Percentiles rank a stretch among this genome's conserved stretches.
These are phyloP conservation scores for Tenebrio molitor DNA, from an alignment of 1,140 invertebrate genomes.

Conservation along the genomic window DNA sequence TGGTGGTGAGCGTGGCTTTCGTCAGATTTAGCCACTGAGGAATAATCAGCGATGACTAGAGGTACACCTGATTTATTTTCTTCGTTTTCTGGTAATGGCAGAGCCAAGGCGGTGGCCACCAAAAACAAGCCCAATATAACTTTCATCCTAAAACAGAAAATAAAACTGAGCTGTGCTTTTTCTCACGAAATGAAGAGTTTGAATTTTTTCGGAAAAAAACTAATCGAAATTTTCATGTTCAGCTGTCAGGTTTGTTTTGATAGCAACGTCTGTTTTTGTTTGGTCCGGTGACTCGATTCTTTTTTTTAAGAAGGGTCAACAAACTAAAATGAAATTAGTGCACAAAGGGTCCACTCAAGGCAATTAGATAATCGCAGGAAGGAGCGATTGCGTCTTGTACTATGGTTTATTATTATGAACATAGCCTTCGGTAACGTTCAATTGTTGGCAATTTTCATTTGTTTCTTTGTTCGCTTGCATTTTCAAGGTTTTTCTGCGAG, in stretches of 20 bases:
- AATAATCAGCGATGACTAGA: constrained; percentile 65
- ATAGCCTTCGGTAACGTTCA: constrained; percentile 31
- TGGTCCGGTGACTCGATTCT: background rate
- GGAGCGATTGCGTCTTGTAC: constrained; percentile 43
- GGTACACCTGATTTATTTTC: constrained; percentile 61
- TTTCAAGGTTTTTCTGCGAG: constrained; percentile 10
- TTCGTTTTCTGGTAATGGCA: constrained; percentile 62
- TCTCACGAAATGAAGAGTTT: no score
- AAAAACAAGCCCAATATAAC: constrained; percentile 60
- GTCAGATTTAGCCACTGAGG: constrained; percentile 63
- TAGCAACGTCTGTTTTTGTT: constrained; percentile 7
- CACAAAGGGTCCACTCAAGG: constrained; percentile 37
- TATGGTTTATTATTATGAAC: constrained; percentile 24
- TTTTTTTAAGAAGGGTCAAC: constrained; percentile 26
- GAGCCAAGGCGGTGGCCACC: constrained; percentile 62
- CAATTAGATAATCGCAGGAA: constrained; percentile 45
- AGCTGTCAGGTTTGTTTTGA: constrained; percentile 1
- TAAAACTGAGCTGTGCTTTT: background rate
- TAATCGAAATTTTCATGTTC: background rate
- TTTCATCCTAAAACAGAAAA: constrained; percentile 65
- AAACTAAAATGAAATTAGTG: constrained; percentile 11
- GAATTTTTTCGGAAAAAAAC: background rate
- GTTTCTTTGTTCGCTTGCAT: constrained; percentile 1
- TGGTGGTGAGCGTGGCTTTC: constrained; percentile 49
- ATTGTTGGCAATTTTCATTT: constrained; percentile 44